Base-by-base conservation (phyloP, 2,797 vertebrate species). In the Lepus townsendii region DNA sequence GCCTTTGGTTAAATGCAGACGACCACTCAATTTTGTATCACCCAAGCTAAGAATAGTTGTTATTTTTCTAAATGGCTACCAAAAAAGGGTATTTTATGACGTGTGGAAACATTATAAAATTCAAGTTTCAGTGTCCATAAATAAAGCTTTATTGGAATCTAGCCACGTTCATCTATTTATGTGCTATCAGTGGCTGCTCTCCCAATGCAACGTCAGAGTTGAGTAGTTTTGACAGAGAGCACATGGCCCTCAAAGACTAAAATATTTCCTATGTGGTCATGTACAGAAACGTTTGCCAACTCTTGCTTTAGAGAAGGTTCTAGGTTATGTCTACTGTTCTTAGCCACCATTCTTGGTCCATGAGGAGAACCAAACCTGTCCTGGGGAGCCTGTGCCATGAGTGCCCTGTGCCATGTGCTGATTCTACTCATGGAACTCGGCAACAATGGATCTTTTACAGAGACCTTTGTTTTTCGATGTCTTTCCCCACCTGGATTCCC, bases 381-480 rank as follows among this genome's bases (percentile, higher is more conserved):
- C 62, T 26, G 3, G 7, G 7, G 22, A 91, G 52, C 71, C 7
- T 32, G 17, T 30, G 88, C 76, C 60, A 32, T 3, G 0, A 20
- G 57, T 20, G 19, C n/a, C 42, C 35, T 68, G 11, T 3, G 4
- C 26, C 10, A 35, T 0, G 1, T 19, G 22, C 57, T 66, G n/a
- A 62, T 20, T 2, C 19, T 38, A 3, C 32, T 5, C 9, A 20
- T 35, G 22, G 73, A 62, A 60, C 1, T 27, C 12, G 26, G 42
- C 24, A 32, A 80, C 38, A 62, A 12, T 60, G 71, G 78, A 77
- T 16, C 32, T 26, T 27, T 35, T 63, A 54, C 38, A 78, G 35
- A 82, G 84, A 75, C 27, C 57, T 89, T 62, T 24, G 20, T 42
- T 76, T 90, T 75, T 73, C 68, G 95, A 47, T 83, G 65, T 20